Evolutionary conservation across 1,140 invertebrate genomes (phyloP).

Genomic region (Sarcophaga bullata): DNA sequence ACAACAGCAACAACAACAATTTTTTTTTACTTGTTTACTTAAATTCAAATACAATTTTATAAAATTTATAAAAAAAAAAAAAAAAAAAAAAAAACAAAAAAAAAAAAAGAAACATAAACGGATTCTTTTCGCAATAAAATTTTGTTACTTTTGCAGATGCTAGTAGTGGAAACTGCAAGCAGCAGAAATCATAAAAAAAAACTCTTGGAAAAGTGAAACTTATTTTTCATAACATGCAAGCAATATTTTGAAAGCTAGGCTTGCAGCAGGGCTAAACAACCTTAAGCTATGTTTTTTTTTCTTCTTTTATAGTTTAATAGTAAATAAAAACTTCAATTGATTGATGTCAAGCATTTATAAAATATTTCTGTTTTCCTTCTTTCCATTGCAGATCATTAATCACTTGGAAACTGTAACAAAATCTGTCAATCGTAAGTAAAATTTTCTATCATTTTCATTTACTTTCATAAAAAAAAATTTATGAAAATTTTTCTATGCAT

Average conservation of each 20-base stretch:
- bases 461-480: too few species aligned
- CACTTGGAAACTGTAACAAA: too few species aligned
- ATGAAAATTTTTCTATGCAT: too few species aligned
- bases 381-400: too few species aligned
- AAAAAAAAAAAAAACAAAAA: not conserved
- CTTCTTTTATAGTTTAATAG: too few species aligned
- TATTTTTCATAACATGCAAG: constrained; percentile 16
- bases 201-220: constrained; percentile 14
- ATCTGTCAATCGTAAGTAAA: too few species aligned
- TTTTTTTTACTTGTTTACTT: not conserved
- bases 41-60: constrained; percentile 26
- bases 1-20: too few species aligned
- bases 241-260: not conserved
- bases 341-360: too few species aligned
- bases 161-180: not conserved
- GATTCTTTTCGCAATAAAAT: not conserved
- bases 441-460: too few species aligned
- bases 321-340: too few species aligned
- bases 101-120: not conserved
- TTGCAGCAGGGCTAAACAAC: not conserved
- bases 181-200: not conserved
- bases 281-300: not conserved
- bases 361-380: too few species aligned
- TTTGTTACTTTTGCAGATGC: not conserved
- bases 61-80: constrained; percentile 13